Base-by-base conservation (phyloP, 2,797 vertebrate genomes). In the Corythornis leucogaster region DNA sequence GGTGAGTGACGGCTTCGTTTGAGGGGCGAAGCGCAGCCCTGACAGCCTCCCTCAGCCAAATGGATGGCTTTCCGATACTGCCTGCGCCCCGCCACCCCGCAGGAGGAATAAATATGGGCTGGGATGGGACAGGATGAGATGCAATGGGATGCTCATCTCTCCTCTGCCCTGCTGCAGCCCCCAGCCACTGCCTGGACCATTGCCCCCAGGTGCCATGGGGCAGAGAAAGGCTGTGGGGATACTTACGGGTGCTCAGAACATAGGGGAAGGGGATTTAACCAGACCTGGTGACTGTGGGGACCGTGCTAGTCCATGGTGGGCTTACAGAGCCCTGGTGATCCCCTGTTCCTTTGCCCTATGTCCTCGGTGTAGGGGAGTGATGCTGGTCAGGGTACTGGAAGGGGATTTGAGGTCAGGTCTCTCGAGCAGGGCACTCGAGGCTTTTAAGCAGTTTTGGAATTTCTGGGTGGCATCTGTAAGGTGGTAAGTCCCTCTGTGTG, bases 11-110 rank as follows among this genome's bases (percentile, higher is more conserved):
- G 22, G 92, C 76, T 85, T 90, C 11, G 79, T 93, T 93, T 76
- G 95, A 86, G 92, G 83, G 38, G 76, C 26, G 0, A 81, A 91
- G 85, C 25, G 1, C 17, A 0, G 51, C 76, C 0, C 5, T 88
- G 94, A 94, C 92, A 94, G 85, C 66, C 84, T 70, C 55, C 75
- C 67, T 25, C 0, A 0, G 61, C 79, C 57, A 95, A 91, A 97
- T 92, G 86, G 77, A 97, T 97, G 95, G 92, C 71, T 96, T 95
- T 97, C 80, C 95, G 0, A 97, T 97, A 87, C 50, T 4, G 30
- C 51, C 76, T 6, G 28, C 14, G 26, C 70, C 68, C 80, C 0
- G 6, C 85, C 75, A 31, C 87, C 83, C 67, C 2, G 0, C 75
- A 92, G 76, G 55, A 69, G 53, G 78, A 80, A 87, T 94, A 87